phyloP scores from a whole-genome alignment of 2,888 invertebrate species.

The Anodontia alba region DNA sequence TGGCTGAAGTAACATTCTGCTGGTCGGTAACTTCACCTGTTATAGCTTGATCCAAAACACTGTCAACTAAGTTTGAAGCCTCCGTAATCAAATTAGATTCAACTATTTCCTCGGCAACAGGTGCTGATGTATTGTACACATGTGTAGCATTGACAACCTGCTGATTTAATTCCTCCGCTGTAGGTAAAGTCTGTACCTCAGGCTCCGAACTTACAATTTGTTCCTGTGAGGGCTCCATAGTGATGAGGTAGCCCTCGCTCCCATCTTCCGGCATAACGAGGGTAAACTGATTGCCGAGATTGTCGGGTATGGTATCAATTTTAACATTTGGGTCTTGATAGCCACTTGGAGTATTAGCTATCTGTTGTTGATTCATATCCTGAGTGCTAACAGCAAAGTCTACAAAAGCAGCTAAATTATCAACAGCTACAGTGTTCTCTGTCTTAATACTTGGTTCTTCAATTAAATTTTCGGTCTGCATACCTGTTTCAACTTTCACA shows the following conservation, averaged over 20 bases:
- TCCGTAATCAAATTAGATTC: not conserved
- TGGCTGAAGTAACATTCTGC: no score
- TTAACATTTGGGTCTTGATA: slow-evolving; percentile 24
- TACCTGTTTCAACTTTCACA: slow-evolving; percentile 51
- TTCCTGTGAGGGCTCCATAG: slow-evolving; percentile 1
- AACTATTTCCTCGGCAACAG: slow-evolving; percentile 40
- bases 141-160: not conserved
- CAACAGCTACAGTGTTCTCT: slow-evolving; percentile 18
- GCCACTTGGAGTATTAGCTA: not conserved
- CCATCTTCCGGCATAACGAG: slow-evolving; percentile 55
- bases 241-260: slow-evolving; percentile 45
- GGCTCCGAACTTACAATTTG: not conserved
- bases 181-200: not conserved
- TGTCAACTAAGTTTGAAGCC: not conserved
- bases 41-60: not conserved
- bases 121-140: slow-evolving; percentile 17
- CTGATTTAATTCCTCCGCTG: not conserved
- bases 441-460: slow-evolving; percentile 31
- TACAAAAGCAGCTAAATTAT: slow-evolving; percentile 46
- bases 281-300: slow-evolving; percentile 42
- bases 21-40: no score
- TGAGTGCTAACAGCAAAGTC: slow-evolving; percentile 47
- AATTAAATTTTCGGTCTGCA: slow-evolving; percentile 56
- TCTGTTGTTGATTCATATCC: not conserved
- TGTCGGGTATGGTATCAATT: slow-evolving; percentile 20